These are phyloP conservation scores for Antennarius maculatus DNA, from an alignment of 2,797 vertebrate genomes.

Conservation along the genomic window DNA sequence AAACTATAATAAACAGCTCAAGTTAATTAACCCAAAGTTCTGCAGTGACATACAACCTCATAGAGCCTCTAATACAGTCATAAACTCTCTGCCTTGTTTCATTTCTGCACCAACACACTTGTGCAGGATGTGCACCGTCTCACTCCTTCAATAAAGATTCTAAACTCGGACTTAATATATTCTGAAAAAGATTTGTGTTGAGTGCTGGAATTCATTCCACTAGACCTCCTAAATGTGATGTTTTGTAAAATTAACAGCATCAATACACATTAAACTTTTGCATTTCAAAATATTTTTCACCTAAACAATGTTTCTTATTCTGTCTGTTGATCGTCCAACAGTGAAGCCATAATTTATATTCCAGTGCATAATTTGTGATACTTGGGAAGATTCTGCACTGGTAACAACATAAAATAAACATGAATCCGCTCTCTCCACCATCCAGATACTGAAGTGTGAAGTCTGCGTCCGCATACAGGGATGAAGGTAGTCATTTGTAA, in stretches of 20 bases:
- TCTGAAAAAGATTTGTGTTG: constrained; percentile 1
- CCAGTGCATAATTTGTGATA: constrained; percentile 29
- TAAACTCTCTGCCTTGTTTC: background rate
- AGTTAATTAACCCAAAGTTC: background rate
- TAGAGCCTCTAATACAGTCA: background rate
- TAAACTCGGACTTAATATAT: constrained; percentile 19
- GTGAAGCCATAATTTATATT: constrained; percentile 37
- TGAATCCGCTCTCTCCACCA: constrained; percentile 23
- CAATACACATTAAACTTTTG: constrained; percentile 21
- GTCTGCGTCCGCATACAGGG: constrained; percentile 28
- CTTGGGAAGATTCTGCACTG: constrained; percentile 43
- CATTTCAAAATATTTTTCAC: constrained; percentile 12
- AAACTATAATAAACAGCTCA: background rate
- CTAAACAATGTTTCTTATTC: constrained; percentile 6
- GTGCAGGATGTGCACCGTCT: background rate
- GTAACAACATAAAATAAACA: constrained; percentile 65
- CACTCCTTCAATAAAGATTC: constrained; percentile 18
- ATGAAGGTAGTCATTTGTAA: constrained; percentile 69
- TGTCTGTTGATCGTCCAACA: constrained; percentile 19
- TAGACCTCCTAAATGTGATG: background rate
- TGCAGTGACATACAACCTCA: background rate
- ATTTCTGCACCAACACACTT: background rate
- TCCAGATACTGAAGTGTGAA: constrained; percentile 45
- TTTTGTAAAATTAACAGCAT: constrained; percentile 5
- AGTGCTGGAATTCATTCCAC: background rate